Evolutionary conservation across 2,888 invertebrate species (phyloP).

Genomic region (Carterocephalus palaemon): DNA sequence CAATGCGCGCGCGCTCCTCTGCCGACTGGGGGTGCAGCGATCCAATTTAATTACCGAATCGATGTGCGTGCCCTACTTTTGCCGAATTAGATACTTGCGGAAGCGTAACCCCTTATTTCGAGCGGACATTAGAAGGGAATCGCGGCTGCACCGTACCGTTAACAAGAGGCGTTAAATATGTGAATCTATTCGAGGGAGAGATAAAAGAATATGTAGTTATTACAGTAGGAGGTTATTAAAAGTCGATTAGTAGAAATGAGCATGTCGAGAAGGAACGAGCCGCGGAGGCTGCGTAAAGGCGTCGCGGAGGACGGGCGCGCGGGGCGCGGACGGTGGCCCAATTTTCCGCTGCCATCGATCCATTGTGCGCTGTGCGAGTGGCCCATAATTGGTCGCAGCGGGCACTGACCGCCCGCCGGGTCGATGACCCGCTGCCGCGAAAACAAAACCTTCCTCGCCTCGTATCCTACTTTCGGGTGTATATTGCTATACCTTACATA

Average conservation of each 20-base stretch:
- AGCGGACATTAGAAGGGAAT: background rate
- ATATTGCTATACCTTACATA: conserved; percentile 7
- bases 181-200: background rate
- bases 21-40: conserved; percentile 63
- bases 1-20: conserved; percentile 77
- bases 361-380: conserved; percentile 79
- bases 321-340: conserved; percentile 65
- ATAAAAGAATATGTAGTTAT: conserved; percentile 3
- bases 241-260: conserved; percentile 10
- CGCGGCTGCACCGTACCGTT: background rate
- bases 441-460: conserved; percentile 69
- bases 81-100: conserved; percentile 4
- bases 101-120: conserved; percentile 6
- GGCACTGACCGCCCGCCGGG: conserved; percentile 75
- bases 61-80: conserved; percentile 25
- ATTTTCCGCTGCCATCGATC: conserved; percentile 77
- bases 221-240: too few relatives aligned
- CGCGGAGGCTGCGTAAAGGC: conserved; percentile 35
- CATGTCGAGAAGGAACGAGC: conserved; percentile 8
- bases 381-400: conserved; percentile 78
- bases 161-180: background rate
- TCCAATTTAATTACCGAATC: conserved; percentile 55
- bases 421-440: conserved; percentile 68
- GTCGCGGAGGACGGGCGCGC: conserved; percentile 41
- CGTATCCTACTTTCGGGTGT: conserved; percentile 28